Conservation (phyloP, 2,113 vertebrate species). For the Rhadina sibilatrix region DNA sequence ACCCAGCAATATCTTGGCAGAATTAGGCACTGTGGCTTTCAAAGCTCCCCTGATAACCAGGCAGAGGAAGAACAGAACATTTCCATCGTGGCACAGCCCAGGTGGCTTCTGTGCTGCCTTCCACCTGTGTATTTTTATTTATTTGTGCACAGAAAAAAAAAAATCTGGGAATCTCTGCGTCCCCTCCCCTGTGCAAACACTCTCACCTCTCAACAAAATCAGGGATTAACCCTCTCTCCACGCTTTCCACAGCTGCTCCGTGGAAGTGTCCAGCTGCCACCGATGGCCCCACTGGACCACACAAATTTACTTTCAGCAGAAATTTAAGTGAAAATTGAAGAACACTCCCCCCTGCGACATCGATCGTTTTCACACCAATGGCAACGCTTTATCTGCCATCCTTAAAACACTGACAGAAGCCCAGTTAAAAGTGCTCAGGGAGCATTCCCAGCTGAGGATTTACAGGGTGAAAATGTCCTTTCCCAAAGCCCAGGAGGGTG, state of each 20-base stretch:
- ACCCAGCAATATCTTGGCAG: too few relatives aligned
- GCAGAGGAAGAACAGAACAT: fast-evolving
- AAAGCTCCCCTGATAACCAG: fast-evolving
- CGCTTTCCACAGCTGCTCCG: fast-evolving
- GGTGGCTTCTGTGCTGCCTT: fast-evolving
- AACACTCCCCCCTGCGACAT: background rate
- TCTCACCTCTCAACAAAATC: background rate
- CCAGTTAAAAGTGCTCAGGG: fast-evolving
- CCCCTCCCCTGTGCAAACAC: fast-evolving
- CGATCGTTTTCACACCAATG: background rate
- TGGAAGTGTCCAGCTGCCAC: fast-evolving
- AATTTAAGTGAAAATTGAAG: background rate
- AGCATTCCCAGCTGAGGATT: background rate
- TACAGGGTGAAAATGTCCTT: background rate
- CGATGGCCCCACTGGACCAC: background rate
- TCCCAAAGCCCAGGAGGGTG: background rate
- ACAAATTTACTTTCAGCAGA: fast-evolving
- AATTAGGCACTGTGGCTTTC: too few relatives aligned
- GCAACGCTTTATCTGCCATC: background rate
- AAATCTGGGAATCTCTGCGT: background rate
- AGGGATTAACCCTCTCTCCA: background rate
- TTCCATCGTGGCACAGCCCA: fast-evolving
- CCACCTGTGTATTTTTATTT: fast-evolving
- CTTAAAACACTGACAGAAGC: background rate
- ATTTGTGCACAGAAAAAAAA: too few relatives aligned